A percentile compares a stretch with the other conserved stretches of the same genome.
Conservation (phyloP, 2,888 invertebrate species). For the Acleris cristana region DNA sequence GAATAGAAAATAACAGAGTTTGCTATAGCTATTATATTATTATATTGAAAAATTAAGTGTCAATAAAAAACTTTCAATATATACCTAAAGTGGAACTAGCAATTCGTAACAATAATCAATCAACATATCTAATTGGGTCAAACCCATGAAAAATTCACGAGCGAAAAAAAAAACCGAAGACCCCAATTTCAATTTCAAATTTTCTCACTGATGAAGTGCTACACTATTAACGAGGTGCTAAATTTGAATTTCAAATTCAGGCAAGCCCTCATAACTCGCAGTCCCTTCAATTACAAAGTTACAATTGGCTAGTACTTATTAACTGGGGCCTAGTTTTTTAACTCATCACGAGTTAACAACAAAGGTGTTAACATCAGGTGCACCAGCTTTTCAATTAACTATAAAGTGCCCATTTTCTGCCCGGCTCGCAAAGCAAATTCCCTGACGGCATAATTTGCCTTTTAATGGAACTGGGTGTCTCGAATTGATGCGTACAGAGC, state of each 20-base stretch:
- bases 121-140: too few species aligned
- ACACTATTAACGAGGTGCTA: slow-evolving; percentile 7
- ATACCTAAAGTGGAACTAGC: too few species aligned
- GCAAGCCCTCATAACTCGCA: background rate
- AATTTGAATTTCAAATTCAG: slow-evolving; percentile 27
- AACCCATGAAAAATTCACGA: background rate
- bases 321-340: slow-evolving; percentile 2
- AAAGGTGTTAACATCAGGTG: slow-evolving; percentile 34
- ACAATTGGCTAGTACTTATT: background rate
- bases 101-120: too few species aligned
- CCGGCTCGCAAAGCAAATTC: slow-evolving; percentile 11
- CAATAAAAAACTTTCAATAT: too few species aligned
- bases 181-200: slow-evolving; percentile 28
- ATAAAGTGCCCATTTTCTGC: slow-evolving; percentile 24
- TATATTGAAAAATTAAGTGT: too few species aligned
- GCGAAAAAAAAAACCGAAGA: background rate
- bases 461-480: slow-evolving; percentile 11
- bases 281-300: background rate
- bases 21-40: too few species aligned
- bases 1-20: too few species aligned
- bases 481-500: background rate
- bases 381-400: slow-evolving; percentile 31
- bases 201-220: slow-evolving; percentile 9
- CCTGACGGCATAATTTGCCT: slow-evolving; percentile 23
- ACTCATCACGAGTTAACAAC: slow-evolving; percentile 24